Evolutionary conservation across 2,113 vertebrate genomes (phyloP).

Genomic region (Leucopsar rothschildi): DNA sequence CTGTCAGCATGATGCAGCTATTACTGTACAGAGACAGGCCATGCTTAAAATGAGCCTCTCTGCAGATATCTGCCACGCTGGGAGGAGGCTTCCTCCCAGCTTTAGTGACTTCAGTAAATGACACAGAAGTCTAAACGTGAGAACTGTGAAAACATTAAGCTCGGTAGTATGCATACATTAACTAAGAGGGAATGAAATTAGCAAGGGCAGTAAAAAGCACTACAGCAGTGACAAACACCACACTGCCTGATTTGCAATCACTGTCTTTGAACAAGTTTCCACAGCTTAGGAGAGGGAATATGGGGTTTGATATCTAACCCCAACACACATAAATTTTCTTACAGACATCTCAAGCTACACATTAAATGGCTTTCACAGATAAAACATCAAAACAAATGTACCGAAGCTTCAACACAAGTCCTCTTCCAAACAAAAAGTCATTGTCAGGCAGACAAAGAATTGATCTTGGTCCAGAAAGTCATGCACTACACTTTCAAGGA

Average conservation of each 20-base stretch:
- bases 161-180: rapidly evolving
- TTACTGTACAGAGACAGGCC: rapidly evolving
- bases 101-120: not conserved
- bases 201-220: not conserved
- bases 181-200: not conserved
- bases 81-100: not conserved
- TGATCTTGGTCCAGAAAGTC: not conserved
- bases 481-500: not conserved
- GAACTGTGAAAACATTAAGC: not conserved
- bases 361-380: not conserved
- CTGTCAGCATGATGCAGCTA: not conserved
- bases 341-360: not conserved
- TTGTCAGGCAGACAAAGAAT: not conserved
- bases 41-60: not conserved
- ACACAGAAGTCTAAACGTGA: not conserved
- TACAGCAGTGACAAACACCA: not conserved
- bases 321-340: not conserved
- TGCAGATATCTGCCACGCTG: not conserved
- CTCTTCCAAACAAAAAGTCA: not conserved
- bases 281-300: not conserved
- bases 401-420: not conserved
- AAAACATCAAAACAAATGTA: not conserved
- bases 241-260: not conserved
- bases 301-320: not conserved
- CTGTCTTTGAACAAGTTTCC: not conserved